Evolutionary conservation across 2,888 invertebrate species (phyloP).

Genomic region (Lepidocyrtinus sp.): DNA sequence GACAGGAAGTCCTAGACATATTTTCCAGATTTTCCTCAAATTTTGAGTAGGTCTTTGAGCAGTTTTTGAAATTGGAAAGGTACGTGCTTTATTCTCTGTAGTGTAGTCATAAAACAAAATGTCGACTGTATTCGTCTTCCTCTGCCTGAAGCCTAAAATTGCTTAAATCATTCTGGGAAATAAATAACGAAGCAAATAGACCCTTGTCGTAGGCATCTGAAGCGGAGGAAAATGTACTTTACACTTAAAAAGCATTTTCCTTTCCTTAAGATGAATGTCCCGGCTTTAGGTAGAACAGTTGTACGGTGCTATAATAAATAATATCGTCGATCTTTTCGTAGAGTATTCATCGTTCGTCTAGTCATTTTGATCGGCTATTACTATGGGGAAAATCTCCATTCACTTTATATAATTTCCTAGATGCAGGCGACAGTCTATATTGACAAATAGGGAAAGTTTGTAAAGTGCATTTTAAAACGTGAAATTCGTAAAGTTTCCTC

Average conservation of each 20-base stretch:
- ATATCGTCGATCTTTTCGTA: not conserved
- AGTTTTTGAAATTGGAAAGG: not conserved
- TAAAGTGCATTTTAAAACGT: not conserved
- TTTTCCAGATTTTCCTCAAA: constrained; percentile 11
- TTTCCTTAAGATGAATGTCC: not conserved
- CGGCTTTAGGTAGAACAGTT: not conserved
- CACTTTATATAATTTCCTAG: not conserved
- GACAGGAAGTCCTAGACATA: constrained; percentile 28
- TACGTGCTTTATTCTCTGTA: not conserved
- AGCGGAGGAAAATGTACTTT: not conserved
- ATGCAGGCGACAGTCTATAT: not conserved
- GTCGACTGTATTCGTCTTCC: not conserved
- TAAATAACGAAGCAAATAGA: constrained; percentile 45
- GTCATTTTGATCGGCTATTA: not conserved
- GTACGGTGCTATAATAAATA: not conserved
- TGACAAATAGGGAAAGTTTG: not conserved
- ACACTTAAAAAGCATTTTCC: not conserved
- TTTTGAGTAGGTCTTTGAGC: constrained; percentile 11
- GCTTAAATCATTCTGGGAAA: constrained; percentile 57
- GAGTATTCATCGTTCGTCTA: not conserved
- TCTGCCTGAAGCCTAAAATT: constrained; percentile 30
- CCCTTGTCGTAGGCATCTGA: not conserved
- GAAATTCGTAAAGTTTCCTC: not conserved
- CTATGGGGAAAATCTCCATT: not conserved
- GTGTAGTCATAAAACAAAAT: not conserved